These are phyloP conservation scores for Drosophila testacea DNA, from an alignment of 2,888 invertebrate genomes.

Conservation along the genomic window DNA sequence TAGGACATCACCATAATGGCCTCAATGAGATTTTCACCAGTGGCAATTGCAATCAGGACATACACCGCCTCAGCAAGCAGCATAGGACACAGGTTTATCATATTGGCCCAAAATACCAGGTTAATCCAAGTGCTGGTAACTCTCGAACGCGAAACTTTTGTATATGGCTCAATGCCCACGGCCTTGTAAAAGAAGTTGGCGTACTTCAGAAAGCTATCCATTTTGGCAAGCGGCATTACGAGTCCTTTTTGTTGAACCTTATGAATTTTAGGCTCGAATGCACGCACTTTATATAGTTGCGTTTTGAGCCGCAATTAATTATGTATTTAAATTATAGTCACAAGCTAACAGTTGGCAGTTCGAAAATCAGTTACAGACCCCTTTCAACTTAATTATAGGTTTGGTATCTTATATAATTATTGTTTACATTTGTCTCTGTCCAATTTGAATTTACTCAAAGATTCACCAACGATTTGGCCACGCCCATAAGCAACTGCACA, in stretches of 20 bases:
- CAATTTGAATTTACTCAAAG: constrained; percentile 21
- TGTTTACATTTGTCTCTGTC: constrained; percentile 35
- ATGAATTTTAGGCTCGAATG: background rate
- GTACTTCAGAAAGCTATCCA: constrained; percentile 71
- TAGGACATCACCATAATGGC: constrained; percentile 78
- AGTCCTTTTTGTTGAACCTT: constrained; percentile 1
- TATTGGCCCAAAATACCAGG: constrained; percentile 59
- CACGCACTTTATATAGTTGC: constrained; percentile 41
- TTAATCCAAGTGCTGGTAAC: constrained; percentile 12
- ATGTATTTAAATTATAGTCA: constrained; percentile 52
- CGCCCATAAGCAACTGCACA: constrained; percentile 44
- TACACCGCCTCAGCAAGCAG: constrained; percentile 66
- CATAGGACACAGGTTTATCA: constrained; percentile 59
- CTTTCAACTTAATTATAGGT: constrained; percentile 16
- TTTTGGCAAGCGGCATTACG: constrained; percentile 42
- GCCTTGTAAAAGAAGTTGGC: constrained; percentile 73
- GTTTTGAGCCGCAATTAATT: constrained; percentile 12
- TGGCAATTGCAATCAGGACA: constrained; percentile 58
- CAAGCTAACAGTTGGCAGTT: constrained; percentile 2
- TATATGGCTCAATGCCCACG: constrained; percentile 70
- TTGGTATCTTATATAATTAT: constrained; percentile 35
- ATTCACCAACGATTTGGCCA: constrained; percentile 15
- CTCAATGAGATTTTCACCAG: constrained; percentile 68
- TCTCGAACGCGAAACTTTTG: constrained; percentile 7
- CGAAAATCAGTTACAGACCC: constrained; percentile 1